Evolutionary conservation across 1,140 invertebrate genomes (phyloP).

Genomic region (Temnothorax nylanderi): DNA sequence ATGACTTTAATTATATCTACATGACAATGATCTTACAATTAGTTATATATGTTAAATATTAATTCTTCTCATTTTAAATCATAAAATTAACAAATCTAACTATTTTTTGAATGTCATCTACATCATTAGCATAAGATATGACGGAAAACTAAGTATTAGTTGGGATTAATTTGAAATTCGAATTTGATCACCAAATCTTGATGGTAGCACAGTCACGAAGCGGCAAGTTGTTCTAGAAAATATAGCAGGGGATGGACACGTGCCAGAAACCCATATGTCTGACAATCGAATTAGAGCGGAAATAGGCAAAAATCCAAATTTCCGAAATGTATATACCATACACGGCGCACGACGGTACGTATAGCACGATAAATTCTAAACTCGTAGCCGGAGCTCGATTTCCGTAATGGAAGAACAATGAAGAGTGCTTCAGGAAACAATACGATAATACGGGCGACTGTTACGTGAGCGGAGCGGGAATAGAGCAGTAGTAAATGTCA

Average conservation of each 20-base stretch:
- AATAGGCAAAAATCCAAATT: slow-evolving; percentile 75
- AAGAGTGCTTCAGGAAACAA: slow-evolving; percentile 44
- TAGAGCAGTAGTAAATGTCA: slow-evolving; percentile 61
- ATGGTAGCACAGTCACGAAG: slow-evolving; percentile 53
- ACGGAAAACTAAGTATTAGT: neutral
- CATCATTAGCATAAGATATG: slow-evolving; percentile 4
- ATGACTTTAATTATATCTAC: neutral
- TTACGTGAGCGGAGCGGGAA: slow-evolving; percentile 38
- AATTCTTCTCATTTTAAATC: neutral
- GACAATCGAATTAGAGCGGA: slow-evolving; percentile 62
- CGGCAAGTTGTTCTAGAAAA: slow-evolving; percentile 51
- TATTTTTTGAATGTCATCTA: neutral
- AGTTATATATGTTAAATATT: neutral
- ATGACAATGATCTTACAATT: neutral
- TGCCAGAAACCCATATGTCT: slow-evolving; percentile 68
- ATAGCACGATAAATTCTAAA: slow-evolving; percentile 36
- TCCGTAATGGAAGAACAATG: slow-evolving; percentile 50
- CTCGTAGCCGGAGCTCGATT: slow-evolving; percentile 44
- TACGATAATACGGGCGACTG: slow-evolving; percentile 29
- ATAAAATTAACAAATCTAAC: neutral
- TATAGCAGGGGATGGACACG: slow-evolving; percentile 65
- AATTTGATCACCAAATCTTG: slow-evolving; percentile 69
- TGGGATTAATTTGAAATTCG: slow-evolving; percentile 68
- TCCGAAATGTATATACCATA: slow-evolving; percentile 60
- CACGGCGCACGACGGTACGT: neutral